These are phyloP conservation scores for Sitophilus oryzae DNA, from an alignment of 1,140 invertebrate species.

Conservation along the genomic window DNA sequence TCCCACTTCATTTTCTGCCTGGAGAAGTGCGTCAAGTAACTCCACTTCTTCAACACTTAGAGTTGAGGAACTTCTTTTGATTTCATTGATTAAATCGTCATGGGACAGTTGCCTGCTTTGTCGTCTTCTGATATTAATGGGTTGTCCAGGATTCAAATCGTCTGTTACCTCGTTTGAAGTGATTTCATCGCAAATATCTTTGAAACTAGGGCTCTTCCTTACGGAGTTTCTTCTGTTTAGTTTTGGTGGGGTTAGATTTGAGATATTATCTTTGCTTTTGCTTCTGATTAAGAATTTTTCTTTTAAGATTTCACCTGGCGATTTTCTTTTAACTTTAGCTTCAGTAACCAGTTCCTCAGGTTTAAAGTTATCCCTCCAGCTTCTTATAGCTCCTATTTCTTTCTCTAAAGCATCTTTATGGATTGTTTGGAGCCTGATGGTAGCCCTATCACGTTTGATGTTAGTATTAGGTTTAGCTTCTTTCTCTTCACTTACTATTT, in stretches of 20 bases:
- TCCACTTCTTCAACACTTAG: slow-evolving; percentile 47
- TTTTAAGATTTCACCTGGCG: slow-evolving; percentile 63
- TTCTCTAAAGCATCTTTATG: slow-evolving; percentile 34
- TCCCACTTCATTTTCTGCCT: slow-evolving; percentile 23
- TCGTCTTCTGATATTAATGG: slow-evolving; percentile 34
- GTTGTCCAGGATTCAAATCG: slow-evolving; percentile 49
- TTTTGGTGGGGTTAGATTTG: slow-evolving; percentile 22
- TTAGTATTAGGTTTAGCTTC: slow-evolving; percentile 46
- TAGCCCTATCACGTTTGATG: slow-evolving; percentile 62
- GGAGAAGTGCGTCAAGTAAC: slow-evolving; percentile 26
- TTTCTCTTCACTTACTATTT: slow-evolving; percentile 21
- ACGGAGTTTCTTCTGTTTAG: slow-evolving; percentile 34
- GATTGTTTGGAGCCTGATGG: slow-evolving; percentile 62
- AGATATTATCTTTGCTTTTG: slow-evolving; percentile 43
- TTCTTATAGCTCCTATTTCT: slow-evolving; percentile 40
- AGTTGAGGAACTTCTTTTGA: slow-evolving; percentile 48
- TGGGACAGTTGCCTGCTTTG: slow-evolving; percentile 37
- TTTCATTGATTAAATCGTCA: slow-evolving; percentile 38
- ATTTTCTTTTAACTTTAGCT: slow-evolving; percentile 48
- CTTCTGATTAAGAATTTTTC: slow-evolving; percentile 71
- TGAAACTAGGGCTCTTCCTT: slow-evolving; percentile 45
- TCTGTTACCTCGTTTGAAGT: slow-evolving; percentile 48
- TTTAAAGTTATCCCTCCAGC: slow-evolving; percentile 57
- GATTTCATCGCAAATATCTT: slow-evolving; percentile 51
- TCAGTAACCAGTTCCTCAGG: slow-evolving; percentile 44